Base-by-base conservation (phyloP, 2,888 invertebrate species). In the Dynastes grantii region DNA sequence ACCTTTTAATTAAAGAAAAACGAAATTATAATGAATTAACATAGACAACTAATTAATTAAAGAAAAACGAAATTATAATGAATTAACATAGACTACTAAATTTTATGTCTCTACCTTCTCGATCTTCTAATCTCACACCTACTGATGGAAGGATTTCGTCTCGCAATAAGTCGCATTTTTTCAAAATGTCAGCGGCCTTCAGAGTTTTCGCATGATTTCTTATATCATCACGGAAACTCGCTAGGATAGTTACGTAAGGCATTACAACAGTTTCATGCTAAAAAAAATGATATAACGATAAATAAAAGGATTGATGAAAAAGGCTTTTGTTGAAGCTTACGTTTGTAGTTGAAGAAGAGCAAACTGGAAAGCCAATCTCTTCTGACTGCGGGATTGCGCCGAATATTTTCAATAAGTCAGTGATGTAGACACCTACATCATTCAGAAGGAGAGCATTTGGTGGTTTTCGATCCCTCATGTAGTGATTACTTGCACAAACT, bases 51-150 rank as follows among this genome's bases (percentile, higher is more conserved):
- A 22, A 22, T 22, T 45, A 45, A 45, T 45, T 45, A 45, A 8
- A 2, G 11, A 45, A 45, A 8, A 1, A 37, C 5, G 6, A 37
- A 5, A 37, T 37, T 37, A 37, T 5, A 37, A 5, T 37, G 6
- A 37, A 37, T 5, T 37, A 37, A 5, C 32, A 37, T 27, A 37
- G 22, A 22, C 22, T 22, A 22, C 22, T 22, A 22, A 22, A 22
- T 22, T 22, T 22, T 22, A 22, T 55, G 13, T 11, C 22, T 29
- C 13, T 81, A 91, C 93, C 95, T 83, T 96, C 95, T 81, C 93
- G 93, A 87, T 99, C 99, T 89, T 99, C 99, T 8, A 99, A 90
- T 2, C 98, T 91, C 2, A 99, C 97, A 13, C 99, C 99, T 29
- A 98, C 91, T 83, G 94, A 94, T 0, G 99, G 98, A 83, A 99